These are phyloP conservation scores for Vidua chalybeata DNA, from an alignment of 2,113 vertebrate genomes.

Conservation along the genomic window DNA sequence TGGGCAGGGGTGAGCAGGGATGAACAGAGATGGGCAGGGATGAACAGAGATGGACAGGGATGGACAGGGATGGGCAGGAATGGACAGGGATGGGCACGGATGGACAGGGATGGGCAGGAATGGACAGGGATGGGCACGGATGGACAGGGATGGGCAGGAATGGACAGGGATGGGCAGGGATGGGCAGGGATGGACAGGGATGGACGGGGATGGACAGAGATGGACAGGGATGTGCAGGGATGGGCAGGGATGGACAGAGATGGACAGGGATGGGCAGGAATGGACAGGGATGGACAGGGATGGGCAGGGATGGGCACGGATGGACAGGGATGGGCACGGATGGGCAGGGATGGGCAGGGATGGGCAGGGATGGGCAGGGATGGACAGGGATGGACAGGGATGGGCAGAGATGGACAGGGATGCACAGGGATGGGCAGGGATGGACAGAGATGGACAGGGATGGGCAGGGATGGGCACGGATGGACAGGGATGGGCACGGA, in stretches of 20 bases:
- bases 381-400: background rate
- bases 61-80: background rate
- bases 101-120: background rate
- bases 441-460: background rate
- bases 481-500: background rate
- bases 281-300: background rate
- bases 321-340: no score
- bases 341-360: background rate
- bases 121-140: background rate
- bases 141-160: background rate
- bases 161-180: background rate
- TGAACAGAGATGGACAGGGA: background rate
- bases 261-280: background rate
- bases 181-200: background rate
- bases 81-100: accelerated
- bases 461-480: background rate
- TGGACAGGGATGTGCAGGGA: background rate
- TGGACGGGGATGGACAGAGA: background rate
- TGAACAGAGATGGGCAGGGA: background rate
- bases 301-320: background rate
- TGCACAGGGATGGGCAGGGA: background rate
- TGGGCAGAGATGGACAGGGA: background rate
- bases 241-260: background rate
- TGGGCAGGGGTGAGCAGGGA: background rate
- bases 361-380: background rate